Conservation (phyloP, 2,797 vertebrate genomes). For the Danio kyathit region DNA sequence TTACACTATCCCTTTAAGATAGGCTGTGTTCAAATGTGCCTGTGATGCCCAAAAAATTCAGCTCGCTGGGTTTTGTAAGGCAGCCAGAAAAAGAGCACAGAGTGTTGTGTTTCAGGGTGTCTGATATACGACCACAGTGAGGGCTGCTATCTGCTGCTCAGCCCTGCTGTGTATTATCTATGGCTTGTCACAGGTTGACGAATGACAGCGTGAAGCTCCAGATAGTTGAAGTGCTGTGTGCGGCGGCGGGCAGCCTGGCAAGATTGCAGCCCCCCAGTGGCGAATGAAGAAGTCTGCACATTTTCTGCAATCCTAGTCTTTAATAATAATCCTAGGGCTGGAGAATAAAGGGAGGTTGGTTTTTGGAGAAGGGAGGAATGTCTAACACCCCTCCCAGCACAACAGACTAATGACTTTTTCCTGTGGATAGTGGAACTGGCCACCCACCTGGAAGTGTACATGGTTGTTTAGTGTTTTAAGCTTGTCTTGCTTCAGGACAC, state of each 20-base stretch:
- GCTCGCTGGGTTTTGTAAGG: neutral
- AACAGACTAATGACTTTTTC: neutral
- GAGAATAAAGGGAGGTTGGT: neutral
- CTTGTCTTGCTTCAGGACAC: neutral
- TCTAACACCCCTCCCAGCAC: neutral
- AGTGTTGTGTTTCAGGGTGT: conserved; percentile 33
- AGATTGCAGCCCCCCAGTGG: conserved; percentile 72
- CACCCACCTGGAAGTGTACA: conserved; percentile 48
- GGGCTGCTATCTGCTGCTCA: conserved; percentile 72
- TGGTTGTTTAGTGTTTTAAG: conserved; percentile 29
- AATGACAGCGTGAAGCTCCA: conserved; percentile 68
- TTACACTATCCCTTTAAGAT: neutral
- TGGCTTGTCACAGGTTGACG: conserved; percentile 74
- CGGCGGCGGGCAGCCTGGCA: conserved; percentile 23
- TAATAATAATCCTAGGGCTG: neutral
- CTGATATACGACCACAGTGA: conserved; percentile 73
- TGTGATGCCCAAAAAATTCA: neutral
- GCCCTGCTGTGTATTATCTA: conserved; percentile 76
- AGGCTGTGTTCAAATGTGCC: neutral
- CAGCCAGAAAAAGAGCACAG: neutral
- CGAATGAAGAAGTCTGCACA: conserved; percentile 61
- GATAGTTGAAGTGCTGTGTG: conserved; percentile 58
- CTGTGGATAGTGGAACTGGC: conserved; percentile 14
- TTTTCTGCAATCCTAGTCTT: conserved; percentile 31
- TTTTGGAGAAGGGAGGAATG: neutral